These are phyloP conservation scores for Dioctria linearis DNA, from an alignment of 2,888 invertebrate species.

Conservation along the genomic window DNA sequence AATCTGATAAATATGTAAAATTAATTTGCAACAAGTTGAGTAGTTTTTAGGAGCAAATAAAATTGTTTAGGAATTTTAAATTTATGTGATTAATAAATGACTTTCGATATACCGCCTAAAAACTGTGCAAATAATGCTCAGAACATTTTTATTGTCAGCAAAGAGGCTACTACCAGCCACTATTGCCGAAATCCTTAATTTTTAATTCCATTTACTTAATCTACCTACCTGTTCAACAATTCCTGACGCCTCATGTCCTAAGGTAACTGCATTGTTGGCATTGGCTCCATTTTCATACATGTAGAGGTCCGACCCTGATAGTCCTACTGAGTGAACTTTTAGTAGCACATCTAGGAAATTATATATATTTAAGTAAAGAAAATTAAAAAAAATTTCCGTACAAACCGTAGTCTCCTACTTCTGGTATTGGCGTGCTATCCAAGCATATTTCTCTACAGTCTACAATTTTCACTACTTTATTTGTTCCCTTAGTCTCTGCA, in stretches of 20 bases:
- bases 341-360: constrained; percentile 75
- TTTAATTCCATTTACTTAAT: too few relatives aligned
- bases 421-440: neutral
- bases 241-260: constrained; percentile 94
- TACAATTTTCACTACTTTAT: constrained; percentile 29
- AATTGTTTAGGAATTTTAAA: too few relatives aligned
- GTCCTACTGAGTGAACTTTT: constrained; percentile 88
- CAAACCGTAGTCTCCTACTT: constrained; percentile 38
- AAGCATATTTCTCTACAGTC: constrained; percentile 2
- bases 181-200: too few relatives aligned
- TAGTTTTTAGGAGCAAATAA: too few relatives aligned
- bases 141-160: too few relatives aligned
- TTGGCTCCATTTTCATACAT: constrained; percentile 74
- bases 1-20: too few relatives aligned
- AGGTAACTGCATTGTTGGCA: constrained; percentile 71
- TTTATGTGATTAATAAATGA: too few relatives aligned
- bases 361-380: neutral
- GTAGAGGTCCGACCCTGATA: constrained; percentile 95
- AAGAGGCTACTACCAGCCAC: too few relatives aligned
- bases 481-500: neutral
- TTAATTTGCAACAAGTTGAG: too few relatives aligned
- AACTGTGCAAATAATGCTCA: too few relatives aligned
- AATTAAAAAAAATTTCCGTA: neutral
- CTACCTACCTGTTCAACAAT: constrained; percentile 78
- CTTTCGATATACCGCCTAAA: too few relatives aligned